Base-by-base conservation (phyloP, 2,888 invertebrate genomes). In the Cephus runcator region DNA sequence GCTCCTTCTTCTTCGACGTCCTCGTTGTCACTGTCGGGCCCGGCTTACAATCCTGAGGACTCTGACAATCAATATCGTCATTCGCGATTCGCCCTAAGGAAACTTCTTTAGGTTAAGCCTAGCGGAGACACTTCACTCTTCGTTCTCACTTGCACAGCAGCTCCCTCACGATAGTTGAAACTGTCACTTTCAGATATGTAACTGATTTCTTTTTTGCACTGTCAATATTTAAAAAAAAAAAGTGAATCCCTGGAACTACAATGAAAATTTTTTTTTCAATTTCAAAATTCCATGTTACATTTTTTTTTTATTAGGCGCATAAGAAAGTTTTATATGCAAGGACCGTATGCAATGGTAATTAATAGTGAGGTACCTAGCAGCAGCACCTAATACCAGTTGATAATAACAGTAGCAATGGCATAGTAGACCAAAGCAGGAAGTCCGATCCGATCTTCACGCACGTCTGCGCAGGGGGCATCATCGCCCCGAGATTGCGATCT, bases 401-500 rank as follows among this genome's bases (percentile, higher is more conserved):
- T 56, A 23, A 56, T 56, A 56, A 56, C 9, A 56, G 56, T 56
- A 56, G 56, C 56, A 56, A 56, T 56, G 9, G 56, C 23, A 2
- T 56, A 56, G 56, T 56, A 23, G 56, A 23, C 56, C 56, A 23
- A 56, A 23, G 74, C 74, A 74, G 74, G 74, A 74, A 74, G 74
- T 74, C 74, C 74, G 74, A 74, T 34, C 36, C 74, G 74, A 73
- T 78, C 36, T 76, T 76, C 34, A 73, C 79, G 78, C 78, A 79
- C 79, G 79, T 78, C 75, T 78, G 79, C 75, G 34, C 73, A 75
- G 75, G 73, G 30, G 75, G 76, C 78, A 77, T 76, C 77, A 77
- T 78, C 77, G 75, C 74, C 83, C 85, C 83, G 83, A 89, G 88
- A 90, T 90, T 88, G 87, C 89, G 87, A 90, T 90, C 88, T 87